A percentile compares a stretch with the other conserved stretches of the same genome.
Evolutionary conservation across 2,888 invertebrate genomes (phyloP).

Genomic region (Tenodera sinensis): DNA sequence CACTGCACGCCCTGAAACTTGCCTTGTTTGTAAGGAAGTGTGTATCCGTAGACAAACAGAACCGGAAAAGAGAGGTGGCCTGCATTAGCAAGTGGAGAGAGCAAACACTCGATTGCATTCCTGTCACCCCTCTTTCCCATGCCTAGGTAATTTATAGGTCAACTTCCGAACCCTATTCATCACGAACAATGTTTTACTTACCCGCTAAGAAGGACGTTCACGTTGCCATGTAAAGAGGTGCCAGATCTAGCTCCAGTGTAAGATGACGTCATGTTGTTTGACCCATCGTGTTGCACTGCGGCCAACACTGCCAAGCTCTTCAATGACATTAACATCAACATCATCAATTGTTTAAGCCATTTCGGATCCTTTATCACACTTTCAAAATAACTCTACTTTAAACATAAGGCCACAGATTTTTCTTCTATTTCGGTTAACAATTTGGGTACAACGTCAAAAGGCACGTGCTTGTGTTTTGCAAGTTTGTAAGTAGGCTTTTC

Average conservation of each 20-base stretch:
- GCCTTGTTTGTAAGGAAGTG: no score
- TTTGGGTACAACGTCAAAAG: background rate
- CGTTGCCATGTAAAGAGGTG: conserved; percentile 54
- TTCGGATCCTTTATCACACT: background rate
- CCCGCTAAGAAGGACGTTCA: conserved; percentile 77
- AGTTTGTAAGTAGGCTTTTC: background rate
- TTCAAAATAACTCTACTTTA: background rate
- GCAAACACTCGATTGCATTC: no score
- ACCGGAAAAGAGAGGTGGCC: no score
- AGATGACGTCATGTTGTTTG: conserved; percentile 19
- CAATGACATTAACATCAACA: conserved; percentile 51
- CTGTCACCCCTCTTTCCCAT: no score
- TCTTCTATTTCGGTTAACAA: background rate
- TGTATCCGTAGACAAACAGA: no score
- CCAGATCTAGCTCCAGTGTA: conserved; percentile 20
- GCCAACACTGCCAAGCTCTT: conserved; percentile 57
- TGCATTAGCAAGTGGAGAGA: no score
- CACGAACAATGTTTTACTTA: conserved; percentile 46
- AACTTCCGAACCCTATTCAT: no score
- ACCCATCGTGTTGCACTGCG: conserved; percentile 34
- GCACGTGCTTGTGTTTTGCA: background rate
- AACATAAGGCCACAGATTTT: background rate
- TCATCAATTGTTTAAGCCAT: background rate
- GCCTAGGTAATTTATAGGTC: no score
- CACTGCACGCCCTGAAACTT: no score